Percentiles rank a stretch among this genome's conserved stretches.
Evolutionary conservation across 2,113 vertebrate species (phyloP).

Genomic region (Calyptommatus sinebrachiatus): DNA sequence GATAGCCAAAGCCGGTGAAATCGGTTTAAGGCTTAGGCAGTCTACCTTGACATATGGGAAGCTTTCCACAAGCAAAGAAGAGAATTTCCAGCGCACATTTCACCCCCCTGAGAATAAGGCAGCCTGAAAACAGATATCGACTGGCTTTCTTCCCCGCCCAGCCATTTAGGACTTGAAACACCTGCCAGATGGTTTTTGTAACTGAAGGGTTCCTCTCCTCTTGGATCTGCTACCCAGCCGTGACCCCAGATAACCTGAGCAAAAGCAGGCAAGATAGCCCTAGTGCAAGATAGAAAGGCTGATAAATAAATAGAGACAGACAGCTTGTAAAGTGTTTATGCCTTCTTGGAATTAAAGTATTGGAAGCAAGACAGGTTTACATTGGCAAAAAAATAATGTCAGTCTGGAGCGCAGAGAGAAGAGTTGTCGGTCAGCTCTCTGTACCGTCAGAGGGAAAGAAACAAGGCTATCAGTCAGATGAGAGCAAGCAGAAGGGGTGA

Average conservation of each 20-base stretch:
- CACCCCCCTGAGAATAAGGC: not conserved
- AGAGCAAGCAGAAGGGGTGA: constrained; percentile 57
- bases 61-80: not conserved
- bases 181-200: rapidly evolving
- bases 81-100: not conserved
- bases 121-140: rapidly evolving
- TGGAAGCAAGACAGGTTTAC: constrained; percentile 63
- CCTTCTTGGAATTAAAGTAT: constrained; percentile 60
- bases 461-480: constrained; percentile 51
- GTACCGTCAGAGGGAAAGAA: constrained; percentile 50
- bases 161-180: not conserved
- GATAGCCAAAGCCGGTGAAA: not conserved
- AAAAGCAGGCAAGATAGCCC: not conserved
- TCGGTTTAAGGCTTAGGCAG: not conserved
- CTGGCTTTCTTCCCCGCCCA: not conserved
- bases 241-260: constrained; percentile 50
- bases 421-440: constrained; percentile 54
- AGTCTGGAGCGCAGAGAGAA: constrained; percentile 48
- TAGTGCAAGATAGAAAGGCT: not conserved
- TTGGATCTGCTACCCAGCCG: rapidly evolving
- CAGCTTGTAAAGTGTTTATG: constrained; percentile 62
- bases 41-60: not conserved
- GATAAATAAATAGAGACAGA: constrained; percentile 27
- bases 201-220: not conserved
- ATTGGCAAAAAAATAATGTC: constrained; percentile 58